Conservation (phyloP, 2,797 vertebrate species). For the Botia almorhae region DNA sequence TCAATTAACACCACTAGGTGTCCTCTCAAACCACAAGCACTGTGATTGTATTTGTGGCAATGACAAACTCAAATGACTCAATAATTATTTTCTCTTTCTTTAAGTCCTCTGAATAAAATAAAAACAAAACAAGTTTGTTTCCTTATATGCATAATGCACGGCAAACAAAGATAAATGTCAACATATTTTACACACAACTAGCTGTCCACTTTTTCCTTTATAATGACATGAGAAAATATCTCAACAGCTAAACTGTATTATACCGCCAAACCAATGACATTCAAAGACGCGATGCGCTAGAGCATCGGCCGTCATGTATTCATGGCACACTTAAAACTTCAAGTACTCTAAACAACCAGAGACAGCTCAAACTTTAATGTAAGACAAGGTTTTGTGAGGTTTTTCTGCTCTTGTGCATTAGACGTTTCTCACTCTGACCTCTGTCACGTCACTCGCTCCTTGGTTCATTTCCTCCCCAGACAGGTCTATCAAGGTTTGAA, state of each 20-base stretch:
- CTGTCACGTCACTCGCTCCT: not conserved
- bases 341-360: conserved; percentile 46
- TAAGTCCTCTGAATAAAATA: conserved; percentile 22
- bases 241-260: conserved; percentile 42
- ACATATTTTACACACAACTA: conserved; percentile 50
- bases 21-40: conserved; percentile 39
- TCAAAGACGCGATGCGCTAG: conserved; percentile 1
- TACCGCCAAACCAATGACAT: conserved; percentile 41
- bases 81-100: conserved; percentile 1
- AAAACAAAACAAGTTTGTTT: conserved; percentile 12
- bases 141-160: conserved; percentile 19
- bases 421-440: conserved; percentile 30
- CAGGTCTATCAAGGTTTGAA: not conserved
- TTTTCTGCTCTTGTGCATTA: conserved; percentile 15
- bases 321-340: conserved; percentile 55
- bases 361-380: conserved; percentile 19
- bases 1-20: conserved; percentile 54
- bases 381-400: conserved; percentile 13
- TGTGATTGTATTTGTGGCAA: conserved; percentile 48
- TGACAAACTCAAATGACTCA: not conserved
- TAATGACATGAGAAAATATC: conserved; percentile 53
- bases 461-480: conserved; percentile 2
- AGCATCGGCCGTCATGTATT: conserved; percentile 38
- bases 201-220: conserved; percentile 52
- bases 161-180: conserved; percentile 48